phyloP scores from a whole-genome alignment of 1,140 invertebrate species.

The Akabosia matsudoensis region DNA sequence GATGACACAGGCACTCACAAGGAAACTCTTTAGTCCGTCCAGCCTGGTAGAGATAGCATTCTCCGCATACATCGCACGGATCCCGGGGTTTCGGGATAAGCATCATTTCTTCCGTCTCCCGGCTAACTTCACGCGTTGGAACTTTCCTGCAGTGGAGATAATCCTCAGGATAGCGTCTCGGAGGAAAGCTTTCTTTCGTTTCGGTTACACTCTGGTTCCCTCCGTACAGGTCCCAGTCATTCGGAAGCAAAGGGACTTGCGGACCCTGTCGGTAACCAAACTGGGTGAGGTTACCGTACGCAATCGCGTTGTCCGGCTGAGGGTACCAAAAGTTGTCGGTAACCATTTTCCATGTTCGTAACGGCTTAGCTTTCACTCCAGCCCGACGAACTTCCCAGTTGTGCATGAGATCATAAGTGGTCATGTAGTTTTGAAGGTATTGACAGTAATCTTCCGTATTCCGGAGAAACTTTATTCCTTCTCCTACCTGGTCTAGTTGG shows the following conservation, averaged over 20 bases:
- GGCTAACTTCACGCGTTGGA: neutral
- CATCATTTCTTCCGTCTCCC: constrained; percentile 29
- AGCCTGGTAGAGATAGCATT: neutral
- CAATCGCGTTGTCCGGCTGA: constrained; percentile 36
- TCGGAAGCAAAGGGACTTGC: constrained; percentile 40
- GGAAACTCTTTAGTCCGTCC: neutral
- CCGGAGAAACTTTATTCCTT: constrained; percentile 27
- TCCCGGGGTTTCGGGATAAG: constrained; percentile 20
- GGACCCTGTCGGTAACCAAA: constrained; percentile 38
- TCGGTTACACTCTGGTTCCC: constrained; percentile 23
- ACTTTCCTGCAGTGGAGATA: constrained; percentile 38
- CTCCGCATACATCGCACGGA: constrained; percentile 20
- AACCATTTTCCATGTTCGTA: constrained; percentile 33
- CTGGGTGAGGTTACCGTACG: constrained; percentile 44
- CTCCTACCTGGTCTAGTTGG: constrained; percentile 1
- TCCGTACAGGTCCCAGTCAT: constrained; percentile 41
- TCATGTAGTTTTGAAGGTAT: constrained; percentile 43
- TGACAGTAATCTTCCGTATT: constrained; percentile 40
- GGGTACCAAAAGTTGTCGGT: constrained; percentile 31
- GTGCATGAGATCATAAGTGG: constrained; percentile 43
- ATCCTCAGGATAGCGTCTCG: constrained; percentile 32
- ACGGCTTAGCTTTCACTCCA: constrained; percentile 30
- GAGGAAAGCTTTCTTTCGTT: constrained; percentile 6
- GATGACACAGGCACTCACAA: constrained; percentile 5
- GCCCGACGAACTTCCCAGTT: constrained; percentile 43